These are phyloP conservation scores for Phataginus tricuspis DNA, from an alignment of 2,797 vertebrate species.

Conservation along the genomic window DNA sequence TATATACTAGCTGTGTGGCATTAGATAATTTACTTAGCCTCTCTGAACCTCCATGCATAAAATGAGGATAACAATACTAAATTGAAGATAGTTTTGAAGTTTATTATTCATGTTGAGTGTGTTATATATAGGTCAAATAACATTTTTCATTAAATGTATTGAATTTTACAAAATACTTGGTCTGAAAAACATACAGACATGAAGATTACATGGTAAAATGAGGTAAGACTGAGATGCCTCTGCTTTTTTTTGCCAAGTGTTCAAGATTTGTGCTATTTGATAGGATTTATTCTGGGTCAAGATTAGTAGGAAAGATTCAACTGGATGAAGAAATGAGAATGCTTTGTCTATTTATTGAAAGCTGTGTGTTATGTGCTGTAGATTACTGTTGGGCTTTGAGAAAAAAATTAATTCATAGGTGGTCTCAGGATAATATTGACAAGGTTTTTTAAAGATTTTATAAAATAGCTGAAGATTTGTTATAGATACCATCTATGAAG, in stretches of 20 bases:
- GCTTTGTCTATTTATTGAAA: background rate
- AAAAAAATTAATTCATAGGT: background rate
- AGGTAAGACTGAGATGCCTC: background rate
- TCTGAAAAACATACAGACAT: background rate
- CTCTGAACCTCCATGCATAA: background rate
- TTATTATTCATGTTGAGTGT: conserved; percentile 23
- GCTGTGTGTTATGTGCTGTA: background rate
- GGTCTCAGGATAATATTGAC: conserved; percentile 31
- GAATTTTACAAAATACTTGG: conserved; percentile 30
- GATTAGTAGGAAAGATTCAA: conserved; percentile 4
- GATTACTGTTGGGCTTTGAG: conserved; percentile 55
- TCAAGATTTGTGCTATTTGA: conserved; percentile 28
- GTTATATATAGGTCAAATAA: background rate
- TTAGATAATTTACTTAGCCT: conserved; percentile 27
- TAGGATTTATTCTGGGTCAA: conserved; percentile 29
- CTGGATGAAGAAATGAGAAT: background rate
- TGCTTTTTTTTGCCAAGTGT: background rate
- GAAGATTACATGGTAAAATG: background rate
- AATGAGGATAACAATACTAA: conserved; percentile 21
- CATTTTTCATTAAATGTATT: conserved; percentile 27
- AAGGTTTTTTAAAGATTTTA: conserved; percentile 55
- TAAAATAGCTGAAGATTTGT: conserved; percentile 35
- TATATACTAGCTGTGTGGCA: background rate
- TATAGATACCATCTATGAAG: background rate
- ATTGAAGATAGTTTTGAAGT: conserved; percentile 16